Percentiles rank a stretch among this genome's conserved stretches.
Conservation (phyloP, 2,888 invertebrate species). For the Eulithis testata region DNA sequence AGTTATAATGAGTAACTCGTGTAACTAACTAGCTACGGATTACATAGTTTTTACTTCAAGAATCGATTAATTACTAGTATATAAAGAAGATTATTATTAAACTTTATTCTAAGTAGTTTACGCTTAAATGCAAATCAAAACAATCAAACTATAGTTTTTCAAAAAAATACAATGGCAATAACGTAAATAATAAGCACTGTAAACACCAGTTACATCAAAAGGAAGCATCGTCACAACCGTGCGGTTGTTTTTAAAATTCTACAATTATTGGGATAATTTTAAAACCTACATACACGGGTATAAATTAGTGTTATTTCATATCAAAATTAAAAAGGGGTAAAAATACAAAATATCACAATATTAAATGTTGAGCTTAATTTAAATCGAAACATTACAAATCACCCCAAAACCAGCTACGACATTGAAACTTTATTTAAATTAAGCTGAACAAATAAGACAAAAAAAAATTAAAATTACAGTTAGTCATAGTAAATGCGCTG, state of each 20-base stretch:
- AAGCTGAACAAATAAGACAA: conserved; percentile 80
- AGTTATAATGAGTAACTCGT: conserved; percentile 62
- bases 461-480: conserved; percentile 51
- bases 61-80: conserved; percentile 76
- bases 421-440: conserved; percentile 70
- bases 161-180: conserved; percentile 60
- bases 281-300: conserved; percentile 62
- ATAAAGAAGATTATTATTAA: conserved; percentile 60
- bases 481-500: conserved; percentile 51
- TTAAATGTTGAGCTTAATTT: conserved; percentile 84
- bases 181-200: conserved; percentile 74
- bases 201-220: conserved; percentile 69
- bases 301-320: conserved; percentile 68
- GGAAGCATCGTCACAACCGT: conserved; percentile 75
- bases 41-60: conserved; percentile 72
- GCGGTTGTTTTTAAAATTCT: conserved; percentile 60
- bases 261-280: conserved; percentile 39
- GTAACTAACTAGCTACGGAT: conserved; percentile 74
- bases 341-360: conserved; percentile 84
- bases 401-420: conserved; percentile 55
- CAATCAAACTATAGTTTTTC: conserved; percentile 52
- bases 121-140: conserved; percentile 74
- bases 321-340: conserved; percentile 75
- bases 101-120: conserved; percentile 70
- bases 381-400: conserved; percentile 62